These are phyloP conservation scores for Bos javanicus DNA, from an alignment of 2,113 vertebrate species.

Conservation along the genomic window DNA sequence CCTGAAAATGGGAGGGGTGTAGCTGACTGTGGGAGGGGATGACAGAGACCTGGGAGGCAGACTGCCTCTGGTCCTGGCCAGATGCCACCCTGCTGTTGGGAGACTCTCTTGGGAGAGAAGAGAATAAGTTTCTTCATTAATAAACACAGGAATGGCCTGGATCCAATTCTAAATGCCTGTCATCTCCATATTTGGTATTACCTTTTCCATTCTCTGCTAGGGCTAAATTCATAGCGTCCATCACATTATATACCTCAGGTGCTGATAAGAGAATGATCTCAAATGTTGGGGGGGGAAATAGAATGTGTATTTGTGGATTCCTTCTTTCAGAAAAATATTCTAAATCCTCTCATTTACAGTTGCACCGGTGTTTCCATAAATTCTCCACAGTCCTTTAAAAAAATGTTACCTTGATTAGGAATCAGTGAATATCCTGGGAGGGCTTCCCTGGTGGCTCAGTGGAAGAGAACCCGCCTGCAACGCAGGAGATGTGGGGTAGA, in stretches of 20 bases:
- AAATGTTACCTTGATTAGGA: neutral
- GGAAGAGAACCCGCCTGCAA: neutral
- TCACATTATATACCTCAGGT: neutral
- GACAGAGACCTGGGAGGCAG: neutral
- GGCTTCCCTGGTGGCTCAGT: neutral
- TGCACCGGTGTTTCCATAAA: neutral
- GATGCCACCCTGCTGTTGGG: neutral
- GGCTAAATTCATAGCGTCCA: neutral
- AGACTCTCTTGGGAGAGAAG: neutral
- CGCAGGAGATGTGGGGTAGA: neutral
- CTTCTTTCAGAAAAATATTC: neutral
- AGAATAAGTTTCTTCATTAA: neutral
- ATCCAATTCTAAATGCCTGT: neutral
- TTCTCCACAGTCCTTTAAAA: neutral
- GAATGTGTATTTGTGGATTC: neutral
- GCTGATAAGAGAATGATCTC: neutral
- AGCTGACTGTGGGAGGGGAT: neutral
- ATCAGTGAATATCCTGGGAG: neutral
- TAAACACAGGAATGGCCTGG: neutral
- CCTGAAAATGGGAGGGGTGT: neutral
- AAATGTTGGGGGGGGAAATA: neutral
- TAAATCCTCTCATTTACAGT: neutral
- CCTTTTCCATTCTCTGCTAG: neutral
- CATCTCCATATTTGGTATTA: neutral
- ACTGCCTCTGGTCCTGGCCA: neutral